A percentile compares a stretch with the other conserved stretches of the same genome.
Conservation (phyloP, 1,140 invertebrate species). For the Bemisia tabaci region DNA sequence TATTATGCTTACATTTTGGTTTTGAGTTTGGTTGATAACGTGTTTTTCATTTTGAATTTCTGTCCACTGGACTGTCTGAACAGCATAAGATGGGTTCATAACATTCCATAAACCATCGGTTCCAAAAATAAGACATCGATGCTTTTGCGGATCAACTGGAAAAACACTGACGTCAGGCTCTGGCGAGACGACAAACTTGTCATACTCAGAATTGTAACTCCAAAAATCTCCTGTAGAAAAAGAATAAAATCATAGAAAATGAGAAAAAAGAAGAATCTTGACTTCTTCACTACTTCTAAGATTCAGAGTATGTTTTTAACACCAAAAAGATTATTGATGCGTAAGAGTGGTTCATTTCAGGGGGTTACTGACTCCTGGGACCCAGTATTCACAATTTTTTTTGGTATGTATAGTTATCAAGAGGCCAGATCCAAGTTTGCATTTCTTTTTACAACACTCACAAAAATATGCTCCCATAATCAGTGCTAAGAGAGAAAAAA, state of each 20-base stretch:
- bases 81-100: constrained; percentile 67
- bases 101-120: constrained; percentile 97
- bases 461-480: no score
- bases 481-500: no score
- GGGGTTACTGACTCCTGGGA: no score
- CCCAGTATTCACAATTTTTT: no score
- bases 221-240: constrained; percentile 69
- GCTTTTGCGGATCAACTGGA: constrained; percentile 60
- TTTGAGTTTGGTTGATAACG: constrained; percentile 17
- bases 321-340: no score
- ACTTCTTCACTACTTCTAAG: no score
- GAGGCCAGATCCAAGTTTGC: no score
- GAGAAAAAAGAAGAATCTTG: no score
- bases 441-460: no score
- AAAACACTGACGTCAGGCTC: constrained; percentile 88
- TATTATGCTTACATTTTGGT: constrained; percentile 30
- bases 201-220: constrained; percentile 82
- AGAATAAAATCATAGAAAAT: constrained; percentile 6
- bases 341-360: no score
- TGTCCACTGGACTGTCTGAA: constrained; percentile 65
- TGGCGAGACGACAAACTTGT: constrained; percentile 92
- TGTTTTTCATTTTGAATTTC: constrained; percentile 59
- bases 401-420: no score
- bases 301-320: no score
- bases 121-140: constrained; percentile 83